Evolutionary conservation across 1,140 invertebrate genomes (phyloP).

Genomic region (Mamestra configurata): DNA sequence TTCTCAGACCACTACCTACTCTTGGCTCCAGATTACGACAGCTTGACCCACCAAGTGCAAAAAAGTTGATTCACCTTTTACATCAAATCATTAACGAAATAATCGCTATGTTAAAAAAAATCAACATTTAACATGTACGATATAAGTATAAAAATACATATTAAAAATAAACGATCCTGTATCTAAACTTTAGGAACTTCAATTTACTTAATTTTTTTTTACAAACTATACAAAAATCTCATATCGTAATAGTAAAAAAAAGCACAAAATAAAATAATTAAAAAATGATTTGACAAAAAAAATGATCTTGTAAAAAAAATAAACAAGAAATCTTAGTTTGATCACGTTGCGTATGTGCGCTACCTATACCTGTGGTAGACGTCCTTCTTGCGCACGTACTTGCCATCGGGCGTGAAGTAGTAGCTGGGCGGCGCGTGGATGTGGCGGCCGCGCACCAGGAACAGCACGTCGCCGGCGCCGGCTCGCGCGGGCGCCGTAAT

Average conservation of each 20-base stretch:
- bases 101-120: not conserved
- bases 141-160: slow-evolving; percentile 10
- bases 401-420: slow-evolving; percentile 83
- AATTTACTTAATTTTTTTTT: not conserved
- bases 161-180: not conserved
- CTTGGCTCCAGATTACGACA: too few relatives aligned
- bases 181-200: slow-evolving; percentile 10
- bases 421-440: slow-evolving; percentile 82
- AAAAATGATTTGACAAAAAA: slow-evolving; percentile 10
- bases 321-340: slow-evolving; percentile 53
- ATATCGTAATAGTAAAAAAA: slow-evolving; percentile 25
- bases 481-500: slow-evolving; percentile 77
- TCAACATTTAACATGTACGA: not conserved
- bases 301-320: slow-evolving; percentile 51
- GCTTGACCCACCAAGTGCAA: not conserved
- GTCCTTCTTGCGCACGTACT: slow-evolving; percentile 83
- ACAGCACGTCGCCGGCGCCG: slow-evolving; percentile 76
- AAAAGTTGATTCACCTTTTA: not conserved
- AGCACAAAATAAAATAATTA: slow-evolving; percentile 45
- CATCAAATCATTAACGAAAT: not conserved
- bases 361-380: slow-evolving; percentile 82
- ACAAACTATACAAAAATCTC: not conserved
- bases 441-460: slow-evolving; percentile 79
- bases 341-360: slow-evolving; percentile 53
- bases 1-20: too few relatives aligned